Conservation (phyloP, 2,113 vertebrate species). For the Phrynosoma platyrhinos region DNA sequence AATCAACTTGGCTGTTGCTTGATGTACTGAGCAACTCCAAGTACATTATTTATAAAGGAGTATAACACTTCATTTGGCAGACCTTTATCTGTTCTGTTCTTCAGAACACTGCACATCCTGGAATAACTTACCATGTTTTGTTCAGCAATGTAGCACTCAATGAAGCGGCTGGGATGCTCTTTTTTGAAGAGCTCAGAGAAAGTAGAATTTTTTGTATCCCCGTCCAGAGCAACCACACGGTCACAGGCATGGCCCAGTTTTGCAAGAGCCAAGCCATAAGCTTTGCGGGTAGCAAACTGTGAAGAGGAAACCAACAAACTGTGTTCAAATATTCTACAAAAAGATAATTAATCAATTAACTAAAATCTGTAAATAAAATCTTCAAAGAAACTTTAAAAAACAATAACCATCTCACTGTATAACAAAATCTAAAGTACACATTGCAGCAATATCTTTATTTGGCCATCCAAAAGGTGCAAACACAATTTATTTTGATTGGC, state of each 20-base stretch:
- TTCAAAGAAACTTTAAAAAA: not conserved
- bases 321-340: not conserved
- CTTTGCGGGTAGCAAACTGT: conserved; percentile 92
- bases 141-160: conserved; percentile 95
- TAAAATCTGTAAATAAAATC: not conserved
- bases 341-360: not conserved
- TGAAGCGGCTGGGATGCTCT: conserved; percentile 90
- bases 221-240: conserved; percentile 89
- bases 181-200: conserved; percentile 94
- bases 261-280: conserved; percentile 88
- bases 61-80: not conserved
- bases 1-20: not conserved
- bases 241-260: conserved; percentile 91
- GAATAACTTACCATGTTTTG: conserved; percentile 90
- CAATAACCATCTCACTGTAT: not conserved
- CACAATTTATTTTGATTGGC: too few species aligned
- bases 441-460: too few species aligned
- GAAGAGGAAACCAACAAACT: not conserved
- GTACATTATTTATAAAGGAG: not conserved
- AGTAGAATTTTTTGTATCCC: conserved; percentile 95
- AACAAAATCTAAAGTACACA: too few species aligned
- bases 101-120: rapidly evolving
- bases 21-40: not conserved
- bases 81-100: not conserved
- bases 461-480: too few species aligned